phyloP scores from a whole-genome alignment of 2,888 invertebrate genomes.

The Acrocyrtus sp. region DNA sequence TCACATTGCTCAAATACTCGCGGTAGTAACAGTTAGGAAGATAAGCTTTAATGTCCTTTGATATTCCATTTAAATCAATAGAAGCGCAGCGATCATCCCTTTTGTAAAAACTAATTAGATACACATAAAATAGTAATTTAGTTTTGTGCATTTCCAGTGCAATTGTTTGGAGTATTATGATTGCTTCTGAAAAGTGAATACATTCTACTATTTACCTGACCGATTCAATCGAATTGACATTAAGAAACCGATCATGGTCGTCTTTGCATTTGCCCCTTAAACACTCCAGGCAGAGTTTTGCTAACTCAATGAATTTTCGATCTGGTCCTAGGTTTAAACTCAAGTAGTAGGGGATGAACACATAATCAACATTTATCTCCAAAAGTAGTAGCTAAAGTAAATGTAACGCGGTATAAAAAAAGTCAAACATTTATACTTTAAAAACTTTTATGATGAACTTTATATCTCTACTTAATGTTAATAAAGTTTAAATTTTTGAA shows the following conservation, averaged over 20 bases:
- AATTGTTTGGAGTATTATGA: not conserved
- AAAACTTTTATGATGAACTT: too few relatives aligned
- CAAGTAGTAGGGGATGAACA: conserved; percentile 94
- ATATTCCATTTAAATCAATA: conserved; percentile 97
- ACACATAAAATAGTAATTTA: conserved; percentile 3
- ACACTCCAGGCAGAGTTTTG: conserved; percentile 84
- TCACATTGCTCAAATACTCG: conserved; percentile 83
- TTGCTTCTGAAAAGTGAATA: too few relatives aligned
- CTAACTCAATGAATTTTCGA: conserved; percentile 89
- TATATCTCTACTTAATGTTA: too few relatives aligned
- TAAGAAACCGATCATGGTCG: conserved; percentile 94
- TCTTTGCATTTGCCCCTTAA: conserved; percentile 82
- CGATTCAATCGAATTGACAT: conserved; percentile 87
- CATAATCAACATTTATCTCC: conserved; percentile 93
- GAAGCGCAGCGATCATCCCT: conserved; percentile 95
- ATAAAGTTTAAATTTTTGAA: too few relatives aligned
- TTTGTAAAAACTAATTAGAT: conserved; percentile 82
- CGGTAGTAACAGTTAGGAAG: conserved; percentile 90
- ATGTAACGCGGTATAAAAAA: too few relatives aligned
- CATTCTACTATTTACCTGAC: conserved; percentile 73
- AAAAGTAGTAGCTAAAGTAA: conserved; percentile 80
- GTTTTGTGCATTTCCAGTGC: not conserved
- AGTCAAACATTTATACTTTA: too few relatives aligned
- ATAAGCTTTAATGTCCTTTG: conserved; percentile 75
- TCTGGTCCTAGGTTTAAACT: conserved; percentile 95